phyloP scores from a whole-genome alignment of 2,113 vertebrate genomes.

The Spheniscus mendiculus region DNA sequence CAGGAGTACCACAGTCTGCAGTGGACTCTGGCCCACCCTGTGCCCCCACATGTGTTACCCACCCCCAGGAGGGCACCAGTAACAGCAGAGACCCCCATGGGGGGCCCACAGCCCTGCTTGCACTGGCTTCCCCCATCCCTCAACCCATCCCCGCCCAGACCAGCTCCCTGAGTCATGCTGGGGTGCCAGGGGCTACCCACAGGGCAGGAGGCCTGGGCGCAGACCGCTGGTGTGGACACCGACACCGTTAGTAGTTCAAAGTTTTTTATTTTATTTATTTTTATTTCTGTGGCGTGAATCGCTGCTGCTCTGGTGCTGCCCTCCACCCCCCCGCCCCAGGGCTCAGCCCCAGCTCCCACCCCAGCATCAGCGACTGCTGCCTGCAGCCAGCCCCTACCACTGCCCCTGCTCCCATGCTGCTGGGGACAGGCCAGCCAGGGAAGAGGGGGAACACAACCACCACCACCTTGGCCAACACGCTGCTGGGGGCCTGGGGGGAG shows the following conservation, averaged over 20 bases:
- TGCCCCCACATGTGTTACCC: no score
- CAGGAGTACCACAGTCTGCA: not conserved
- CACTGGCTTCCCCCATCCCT: not conserved
- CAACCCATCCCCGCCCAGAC: not conserved
- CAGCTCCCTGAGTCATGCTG: not conserved
- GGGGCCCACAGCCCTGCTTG: not conserved
- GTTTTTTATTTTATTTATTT: not conserved
- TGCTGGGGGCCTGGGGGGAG: not conserved
- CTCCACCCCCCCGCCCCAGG: rapidly evolving
- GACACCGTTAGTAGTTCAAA: not conserved
- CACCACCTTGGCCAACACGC: not conserved
- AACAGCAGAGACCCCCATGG: not conserved
- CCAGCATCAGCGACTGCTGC: not conserved
- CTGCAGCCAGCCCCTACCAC: not conserved
- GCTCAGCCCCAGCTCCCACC: not conserved
- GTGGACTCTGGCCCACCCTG: not conserved
- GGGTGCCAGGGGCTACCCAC: not conserved
- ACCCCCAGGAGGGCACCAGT: not conserved
- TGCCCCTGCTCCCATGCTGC: not conserved
- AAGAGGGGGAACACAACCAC: not conserved
- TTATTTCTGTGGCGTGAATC: not conserved
- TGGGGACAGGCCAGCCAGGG: not conserved
- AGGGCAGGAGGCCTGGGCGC: not conserved
- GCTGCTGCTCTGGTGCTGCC: not conserved
- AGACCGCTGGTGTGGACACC: rapidly evolving